These are phyloP conservation scores for Bellardia pandia DNA, from an alignment of 2,888 invertebrate genomes.

Conservation along the genomic window DNA sequence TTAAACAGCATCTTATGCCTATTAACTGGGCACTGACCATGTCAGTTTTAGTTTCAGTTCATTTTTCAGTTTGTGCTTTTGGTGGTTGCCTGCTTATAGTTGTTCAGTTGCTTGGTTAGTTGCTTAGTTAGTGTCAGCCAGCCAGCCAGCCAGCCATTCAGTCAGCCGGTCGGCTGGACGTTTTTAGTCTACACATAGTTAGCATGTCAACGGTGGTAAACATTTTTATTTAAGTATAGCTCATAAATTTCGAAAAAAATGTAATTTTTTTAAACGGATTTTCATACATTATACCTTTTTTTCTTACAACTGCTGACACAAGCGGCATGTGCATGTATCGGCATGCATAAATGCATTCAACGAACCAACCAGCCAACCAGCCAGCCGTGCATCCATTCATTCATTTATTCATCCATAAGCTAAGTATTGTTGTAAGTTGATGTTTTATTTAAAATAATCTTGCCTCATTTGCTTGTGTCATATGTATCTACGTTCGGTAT, in stretches of 20 bases:
- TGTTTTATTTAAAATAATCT: conserved; percentile 70
- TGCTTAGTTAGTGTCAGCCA: conserved; percentile 22
- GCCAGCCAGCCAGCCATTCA: conserved; percentile 4
- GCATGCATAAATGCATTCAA: conserved; percentile 49
- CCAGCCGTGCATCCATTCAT: conserved; percentile 25
- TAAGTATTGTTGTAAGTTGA: conserved; percentile 56
- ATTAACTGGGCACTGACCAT: conserved; percentile 69
- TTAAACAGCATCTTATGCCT: conserved; percentile 73
- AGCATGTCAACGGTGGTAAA: conserved; percentile 70
- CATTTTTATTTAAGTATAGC: conserved; percentile 70
- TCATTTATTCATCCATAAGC: conserved; percentile 46
- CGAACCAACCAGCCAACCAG: neutral
- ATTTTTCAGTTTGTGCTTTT: conserved; percentile 55
- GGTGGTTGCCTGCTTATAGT: conserved; percentile 43
- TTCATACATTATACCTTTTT: conserved; percentile 66
- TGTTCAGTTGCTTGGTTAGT: conserved; percentile 37
- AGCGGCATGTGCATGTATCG: conserved; percentile 59
- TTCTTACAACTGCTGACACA: conserved; percentile 62
- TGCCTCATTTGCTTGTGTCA: conserved; percentile 69
- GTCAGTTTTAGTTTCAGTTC: conserved; percentile 68
- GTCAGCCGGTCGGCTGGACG: conserved; percentile 21
- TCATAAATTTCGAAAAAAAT: conserved; percentile 68
- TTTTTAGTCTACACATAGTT: conserved; percentile 70
- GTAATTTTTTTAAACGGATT: conserved; percentile 68
- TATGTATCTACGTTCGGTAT: conserved; percentile 25